Percentiles rank a stretch among this genome's conserved stretches.
Evolutionary conservation across 2,888 invertebrate species (phyloP).

Genomic region (Agapostemon virescens): DNA sequence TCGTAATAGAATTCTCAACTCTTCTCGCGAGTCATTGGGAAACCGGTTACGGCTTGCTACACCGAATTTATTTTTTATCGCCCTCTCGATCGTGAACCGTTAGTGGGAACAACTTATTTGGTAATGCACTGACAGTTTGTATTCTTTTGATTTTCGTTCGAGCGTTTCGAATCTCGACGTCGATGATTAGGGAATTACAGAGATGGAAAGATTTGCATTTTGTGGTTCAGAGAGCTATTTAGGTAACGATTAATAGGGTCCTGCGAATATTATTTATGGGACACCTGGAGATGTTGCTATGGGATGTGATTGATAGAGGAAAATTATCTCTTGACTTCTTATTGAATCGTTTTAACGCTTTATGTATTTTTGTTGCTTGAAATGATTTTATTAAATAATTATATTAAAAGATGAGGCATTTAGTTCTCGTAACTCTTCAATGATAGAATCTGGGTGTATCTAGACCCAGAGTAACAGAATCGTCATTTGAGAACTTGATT

Average conservation of each 20-base stretch:
- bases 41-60: slow-evolving; percentile 3
- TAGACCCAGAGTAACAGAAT: too few relatives aligned
- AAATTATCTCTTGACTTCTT: not conserved
- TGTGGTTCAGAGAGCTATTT: not conserved
- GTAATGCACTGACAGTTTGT: not conserved
- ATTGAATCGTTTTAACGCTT: not conserved
- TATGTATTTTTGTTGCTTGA: not conserved
- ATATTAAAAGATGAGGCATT: not conserved
- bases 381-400: not conserved
- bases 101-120: not conserved
- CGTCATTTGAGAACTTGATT: not conserved
- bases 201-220: not conserved
- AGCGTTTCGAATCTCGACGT: not conserved
- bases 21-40: slow-evolving; percentile 5
- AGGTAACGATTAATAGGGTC: too few relatives aligned
- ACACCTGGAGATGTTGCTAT: not conserved
- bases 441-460: too few relatives aligned
- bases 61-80: slow-evolving; percentile 17
- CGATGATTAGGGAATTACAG: not conserved
- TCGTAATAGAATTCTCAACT: slow-evolving; percentile 15
- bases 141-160: not conserved
- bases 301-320: too few relatives aligned
- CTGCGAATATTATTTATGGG: too few relatives aligned
- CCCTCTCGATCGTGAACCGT: not conserved
- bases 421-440: too few relatives aligned